Base-by-base conservation (phyloP, 2,888 invertebrate species). In the Scaptomyza cyrtandrae region DNA sequence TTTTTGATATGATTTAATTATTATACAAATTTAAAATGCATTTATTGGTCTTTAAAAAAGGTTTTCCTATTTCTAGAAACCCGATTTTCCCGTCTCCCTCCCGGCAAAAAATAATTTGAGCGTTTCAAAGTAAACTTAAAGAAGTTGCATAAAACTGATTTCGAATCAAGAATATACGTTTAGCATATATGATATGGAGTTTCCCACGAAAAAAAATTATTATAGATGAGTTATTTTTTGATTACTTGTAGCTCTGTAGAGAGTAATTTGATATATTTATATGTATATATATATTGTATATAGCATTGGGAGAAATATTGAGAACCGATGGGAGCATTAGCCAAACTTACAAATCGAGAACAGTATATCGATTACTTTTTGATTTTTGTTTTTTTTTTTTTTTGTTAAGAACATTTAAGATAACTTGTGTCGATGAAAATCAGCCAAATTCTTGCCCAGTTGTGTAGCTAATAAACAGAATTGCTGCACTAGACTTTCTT, bases 401-500 rank as follows among this genome's bases (percentile, higher is more conserved):
- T 41, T 60, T n/a, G n/a, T 58, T 1, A 13, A 14, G 10, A 44
- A 43, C 35, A 49, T 62, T 29, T 44, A 5, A 27, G 39, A 33
- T 60, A 33, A n/a, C 33, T 49, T 44, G 62, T 13, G 19, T 50
- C 24, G 19, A 31, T 50, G 43, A 24, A 44, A 52, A 39, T 24
- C 6, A 24, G 37, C 31, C 13, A 53, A 65, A 10, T 41, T 3
- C 37, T 16, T 33, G 50, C 41, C 19, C 45, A 27, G 45, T 44
- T 48, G 48, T 41, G 49, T 37, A 52, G 10, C 43, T 52, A 54
- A 71, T 72, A 58, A 33, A 37, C 24, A 24, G 24, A 24, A 24
- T 14, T 5, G 24, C 39, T 14, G 14, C 9, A 16, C 13, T 52
- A 27, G 4, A 27, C 11, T 11, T n/a, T 19, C 19, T 37, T 39